phyloP scores from a whole-genome alignment of 2,888 invertebrate species.

The Tetropium fuscum region DNA sequence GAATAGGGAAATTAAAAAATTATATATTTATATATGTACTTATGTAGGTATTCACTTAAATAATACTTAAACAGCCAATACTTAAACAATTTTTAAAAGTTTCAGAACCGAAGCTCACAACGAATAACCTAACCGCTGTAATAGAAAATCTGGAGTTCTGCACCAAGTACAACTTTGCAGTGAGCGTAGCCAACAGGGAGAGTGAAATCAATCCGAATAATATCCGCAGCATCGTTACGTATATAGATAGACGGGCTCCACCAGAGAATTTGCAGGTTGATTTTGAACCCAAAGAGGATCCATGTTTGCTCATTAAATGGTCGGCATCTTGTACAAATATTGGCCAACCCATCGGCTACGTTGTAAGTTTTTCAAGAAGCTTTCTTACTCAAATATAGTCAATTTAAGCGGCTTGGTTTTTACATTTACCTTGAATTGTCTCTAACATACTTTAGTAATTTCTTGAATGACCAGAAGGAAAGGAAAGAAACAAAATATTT shows the following conservation, averaged over 20 bases:
- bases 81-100: slow-evolving; percentile 24
- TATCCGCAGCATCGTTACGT: slow-evolving; percentile 53
- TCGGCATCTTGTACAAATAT: slow-evolving; percentile 56
- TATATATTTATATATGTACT: no score
- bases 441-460: background rate
- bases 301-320: slow-evolving; percentile 56
- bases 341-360: slow-evolving; percentile 52
- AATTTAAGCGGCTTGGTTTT: background rate
- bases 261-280: slow-evolving; percentile 53
- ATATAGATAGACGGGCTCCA: slow-evolving; percentile 45
- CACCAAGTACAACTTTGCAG: slow-evolving; percentile 54
- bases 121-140: slow-evolving; percentile 46
- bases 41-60: no score
- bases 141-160: slow-evolving; percentile 53
- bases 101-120: slow-evolving; percentile 52
- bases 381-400: background rate
- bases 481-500: no score
- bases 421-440: no score
- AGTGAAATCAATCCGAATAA: slow-evolving; percentile 51
- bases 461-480: background rate
- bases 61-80: no score
- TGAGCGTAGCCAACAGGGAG: slow-evolving; percentile 37
- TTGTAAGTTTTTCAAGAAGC: slow-evolving; percentile 47
- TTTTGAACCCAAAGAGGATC: slow-evolving; percentile 50
- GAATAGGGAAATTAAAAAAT: no score